Percentiles rank a stretch among this genome's conserved stretches.
Conservation (phyloP, 1,140 invertebrate genomes). For the Drosophila obscura region DNA sequence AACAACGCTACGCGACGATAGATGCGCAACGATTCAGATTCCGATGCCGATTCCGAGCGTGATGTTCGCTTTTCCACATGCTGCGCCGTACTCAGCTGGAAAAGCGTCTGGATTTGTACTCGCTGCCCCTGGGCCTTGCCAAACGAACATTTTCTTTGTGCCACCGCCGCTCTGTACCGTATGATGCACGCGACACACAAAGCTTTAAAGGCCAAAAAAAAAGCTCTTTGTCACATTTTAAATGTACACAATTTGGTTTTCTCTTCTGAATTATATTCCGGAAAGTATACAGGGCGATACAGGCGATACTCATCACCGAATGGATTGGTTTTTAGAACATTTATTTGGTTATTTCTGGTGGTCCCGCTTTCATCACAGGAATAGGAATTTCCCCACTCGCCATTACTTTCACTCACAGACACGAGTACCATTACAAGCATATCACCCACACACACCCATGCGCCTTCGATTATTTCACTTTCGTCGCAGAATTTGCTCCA, state of each 20-base stretch:
- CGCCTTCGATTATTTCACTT: conserved; percentile 49
- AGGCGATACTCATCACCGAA: no score
- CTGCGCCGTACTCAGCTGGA: conserved; percentile 77
- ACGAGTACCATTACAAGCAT: background rate
- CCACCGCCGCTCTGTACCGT: background rate
- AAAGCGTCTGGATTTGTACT: conserved; percentile 57
- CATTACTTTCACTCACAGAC: conserved; percentile 10
- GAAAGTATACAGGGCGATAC: no score
- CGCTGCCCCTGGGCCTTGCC: conserved; percentile 32
- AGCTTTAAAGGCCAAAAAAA: conserved; percentile 32
- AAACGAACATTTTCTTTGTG: conserved; percentile 45
- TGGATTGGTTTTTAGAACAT: no score
- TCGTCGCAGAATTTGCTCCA: conserved; percentile 54
- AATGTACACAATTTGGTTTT: no score
- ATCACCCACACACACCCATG: background rate
- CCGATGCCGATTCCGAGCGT: conserved; percentile 34
- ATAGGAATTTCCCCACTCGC: conserved; percentile 23
- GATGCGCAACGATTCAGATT: conserved; percentile 35
- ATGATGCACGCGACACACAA: conserved; percentile 7
- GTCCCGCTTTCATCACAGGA: background rate
- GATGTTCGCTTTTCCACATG: conserved; percentile 77
- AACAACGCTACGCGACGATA: conserved; percentile 45
- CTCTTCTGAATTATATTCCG: no score
- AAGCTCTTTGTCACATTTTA: conserved; percentile 1
- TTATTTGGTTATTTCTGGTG: background rate